These are phyloP conservation scores for Lydus trimaculatus DNA, from an alignment of 2,888 invertebrate species.

Conservation along the genomic window DNA sequence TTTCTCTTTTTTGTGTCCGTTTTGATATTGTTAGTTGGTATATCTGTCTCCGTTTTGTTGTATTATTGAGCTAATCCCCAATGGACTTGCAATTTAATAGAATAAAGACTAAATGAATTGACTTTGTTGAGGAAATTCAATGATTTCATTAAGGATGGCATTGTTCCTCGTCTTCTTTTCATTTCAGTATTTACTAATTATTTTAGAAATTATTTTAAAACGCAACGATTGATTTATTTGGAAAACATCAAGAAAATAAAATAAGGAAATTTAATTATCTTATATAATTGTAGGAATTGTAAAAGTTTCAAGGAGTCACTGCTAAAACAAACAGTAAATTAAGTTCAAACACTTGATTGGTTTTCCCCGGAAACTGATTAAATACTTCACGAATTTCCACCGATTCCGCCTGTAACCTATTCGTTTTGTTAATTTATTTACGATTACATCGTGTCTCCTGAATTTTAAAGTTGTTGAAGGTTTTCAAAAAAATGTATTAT, in stretches of 20 bases:
- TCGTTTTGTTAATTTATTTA: neutral
- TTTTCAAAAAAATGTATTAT: no score
- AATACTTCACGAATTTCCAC: neutral
- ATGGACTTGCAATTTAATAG: constrained; percentile 43
- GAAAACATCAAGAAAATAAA: neutral
- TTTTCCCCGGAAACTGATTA: neutral
- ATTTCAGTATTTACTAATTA: neutral
- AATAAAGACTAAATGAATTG: constrained; percentile 48
- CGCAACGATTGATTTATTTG: neutral
- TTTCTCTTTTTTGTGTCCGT: neutral
- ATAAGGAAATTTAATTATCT: neutral
- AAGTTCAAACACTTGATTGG: neutral
- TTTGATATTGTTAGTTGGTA: neutral
- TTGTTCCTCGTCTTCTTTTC: neutral
- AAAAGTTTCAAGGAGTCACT: neutral
- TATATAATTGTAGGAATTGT: neutral
- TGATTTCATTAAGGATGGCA: constrained; percentile 24
- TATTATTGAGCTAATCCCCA: constrained; percentile 42
- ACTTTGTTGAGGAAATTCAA: constrained; percentile 42
- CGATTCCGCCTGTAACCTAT: neutral
- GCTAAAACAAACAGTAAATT: neutral
- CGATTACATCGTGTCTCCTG: neutral
- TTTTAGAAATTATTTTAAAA: neutral
- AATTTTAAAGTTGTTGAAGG: no score
- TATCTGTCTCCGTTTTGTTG: constrained; percentile 6